Evolutionary conservation across 2,888 invertebrate species (phyloP), one percentile per base, ranked within the genome.

Genomic region (Polia nebulosa): DNA sequence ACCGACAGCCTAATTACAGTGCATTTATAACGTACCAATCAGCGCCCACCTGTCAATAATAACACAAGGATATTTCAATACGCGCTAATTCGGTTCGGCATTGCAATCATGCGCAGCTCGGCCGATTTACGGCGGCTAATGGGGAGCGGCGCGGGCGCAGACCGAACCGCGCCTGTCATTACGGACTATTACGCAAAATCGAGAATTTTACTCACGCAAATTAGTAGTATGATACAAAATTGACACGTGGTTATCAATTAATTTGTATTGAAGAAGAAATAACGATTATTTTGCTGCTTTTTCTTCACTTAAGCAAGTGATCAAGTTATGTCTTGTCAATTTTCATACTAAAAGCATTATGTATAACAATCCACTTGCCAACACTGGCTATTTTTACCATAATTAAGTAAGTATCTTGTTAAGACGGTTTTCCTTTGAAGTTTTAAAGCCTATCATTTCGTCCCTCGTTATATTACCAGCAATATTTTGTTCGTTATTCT

Each of bases 81-180:
- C 56, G 56, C 53, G 55, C 68, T 69, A 72, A 76, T 80, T 80
- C 47, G 45, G 55, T n/a, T 51, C 20, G 47, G 13, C 65, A 70
- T 63, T 59, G 59, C 67, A 80, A 79, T 82, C 81, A 68, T 70
- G 72, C 41, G 63, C 69, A 79, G 71, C 81, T 72, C 71, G 49
- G 17, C 47, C 67, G 70, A 72, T 82, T 84, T 82, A 81, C 72
- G 49, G 73, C 67, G 57, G 13, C 69, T 84, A 84, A 83, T 82
- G 52, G 77, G 45, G 45, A 58, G 49, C 69, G 41, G 74, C 72
- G 76, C 74, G 29, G 8, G 58, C 77, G 66, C 72, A 61, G 27
- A 11, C 39, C 51, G 32, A 61, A 66, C 67, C 52, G 41, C 66
- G 65, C 57, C 79, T 80, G 72, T 82, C 79, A 81, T 81, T 82